Conservation (phyloP, 1,140 invertebrate species). For the Halesus radiatus region DNA sequence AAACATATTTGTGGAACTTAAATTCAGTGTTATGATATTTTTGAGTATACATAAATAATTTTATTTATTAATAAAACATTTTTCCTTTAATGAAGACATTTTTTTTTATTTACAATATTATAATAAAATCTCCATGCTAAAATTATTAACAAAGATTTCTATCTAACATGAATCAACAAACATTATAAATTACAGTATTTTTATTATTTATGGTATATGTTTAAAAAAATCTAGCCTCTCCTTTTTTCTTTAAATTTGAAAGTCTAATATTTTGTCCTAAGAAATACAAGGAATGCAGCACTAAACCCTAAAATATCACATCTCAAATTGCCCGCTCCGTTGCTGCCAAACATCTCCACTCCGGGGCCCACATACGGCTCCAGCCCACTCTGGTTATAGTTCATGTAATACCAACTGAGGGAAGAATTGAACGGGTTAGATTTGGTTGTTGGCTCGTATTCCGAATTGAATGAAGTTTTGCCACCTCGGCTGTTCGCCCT, state of each 20-base stretch:
- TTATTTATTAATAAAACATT: neutral
- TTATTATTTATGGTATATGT: neutral
- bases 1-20: too few relatives aligned
- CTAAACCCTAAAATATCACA: slow-evolving; percentile 56
- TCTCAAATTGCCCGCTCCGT: slow-evolving; percentile 29
- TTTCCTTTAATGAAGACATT: neutral
- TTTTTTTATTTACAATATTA: slow-evolving; percentile 28
- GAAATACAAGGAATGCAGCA: slow-evolving; percentile 27
- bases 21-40: too few relatives aligned
- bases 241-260: neutral
- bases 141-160: slow-evolving; percentile 37
- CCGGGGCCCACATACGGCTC: slow-evolving; percentile 76
- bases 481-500: slow-evolving; percentile 60
- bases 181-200: slow-evolving; percentile 34
- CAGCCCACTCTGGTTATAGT: slow-evolving; percentile 81
- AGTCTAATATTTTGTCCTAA: slow-evolving; percentile 9
- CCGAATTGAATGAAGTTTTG: slow-evolving; percentile 65
- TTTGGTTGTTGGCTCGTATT: slow-evolving; percentile 58
- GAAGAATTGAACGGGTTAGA: slow-evolving; percentile 64
- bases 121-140: neutral
- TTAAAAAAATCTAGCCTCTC: neutral
- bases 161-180: slow-evolving; percentile 37
- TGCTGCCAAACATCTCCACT: slow-evolving; percentile 57
- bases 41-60: neutral
- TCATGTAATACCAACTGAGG: slow-evolving; percentile 83